Percentiles rank a stretch among this genome's conserved stretches.
These are phyloP conservation scores for fruit fly (Drosophila melanogaster) DNA, from an alignment of 1,140 invertebrate species.

Conservation along the genomic window Release_6_plus_ISO1_MT NC_004354.4:15210501-15211000, in stretches of 20 bases:
- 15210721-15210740: constrained; percentile 91
- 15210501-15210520: not conserved
- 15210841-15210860: constrained; percentile 92
- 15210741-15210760: constrained; percentile 95
- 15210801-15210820: constrained; percentile 90
- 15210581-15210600: constrained; percentile 94
- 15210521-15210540: constrained; percentile 90
- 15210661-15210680: constrained; percentile 98
- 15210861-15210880: constrained; percentile 94
- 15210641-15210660: constrained; percentile 89
- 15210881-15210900: constrained; percentile 91
- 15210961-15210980: constrained; percentile 92
- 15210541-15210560: constrained; percentile 93
- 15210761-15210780: constrained; percentile 88
- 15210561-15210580: constrained; percentile 95
- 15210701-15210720: constrained; percentile 94
- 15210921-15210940: constrained; percentile 93
- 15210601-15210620: constrained; percentile 95
- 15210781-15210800: not conserved
- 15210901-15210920: constrained; percentile 91
- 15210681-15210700: constrained; percentile 89
- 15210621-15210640: constrained; percentile 95
- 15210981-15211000: constrained; percentile 89
- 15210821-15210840: constrained; percentile 95
- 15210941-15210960: constrained; percentile 94